Evolutionary conservation across 92 coral and sea anemone genomes (phyloP).

Genomic region (Bergia sp.): DNA sequence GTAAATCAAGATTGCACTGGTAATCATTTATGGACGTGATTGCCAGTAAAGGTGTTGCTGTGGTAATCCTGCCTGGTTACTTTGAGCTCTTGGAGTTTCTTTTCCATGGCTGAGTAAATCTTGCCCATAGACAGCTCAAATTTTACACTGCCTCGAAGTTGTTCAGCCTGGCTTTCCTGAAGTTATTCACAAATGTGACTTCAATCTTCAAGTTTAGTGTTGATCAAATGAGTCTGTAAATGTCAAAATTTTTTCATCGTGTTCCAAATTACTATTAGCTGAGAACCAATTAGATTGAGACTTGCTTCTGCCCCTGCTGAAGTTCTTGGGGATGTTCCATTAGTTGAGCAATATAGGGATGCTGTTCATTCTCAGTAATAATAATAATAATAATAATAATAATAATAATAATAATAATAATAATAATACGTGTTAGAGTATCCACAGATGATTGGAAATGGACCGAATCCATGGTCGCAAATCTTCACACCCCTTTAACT

Average conservation of each 20-base stretch:
- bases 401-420: too few species aligned
- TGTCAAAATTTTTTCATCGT: too few species aligned
- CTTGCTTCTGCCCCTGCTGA: not conserved
- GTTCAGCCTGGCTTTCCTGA: conserved; percentile 35
- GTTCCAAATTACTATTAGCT: not conserved
- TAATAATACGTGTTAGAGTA: too few species aligned
- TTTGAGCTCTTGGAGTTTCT: conserved; percentile 1
- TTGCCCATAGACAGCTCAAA: conserved; percentile 9
- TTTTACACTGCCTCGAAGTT: conserved; percentile 1
- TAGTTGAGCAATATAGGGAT: not conserved
- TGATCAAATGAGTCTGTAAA: too few species aligned
- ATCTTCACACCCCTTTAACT: too few species aligned
- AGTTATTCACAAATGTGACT: not conserved
- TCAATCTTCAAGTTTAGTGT: too few species aligned
- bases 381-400: too few species aligned
- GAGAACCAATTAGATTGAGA: not conserved
- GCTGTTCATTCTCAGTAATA: conserved; percentile 3
- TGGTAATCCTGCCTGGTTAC: conserved; percentile 27
- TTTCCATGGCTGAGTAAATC: conserved; percentile 18
- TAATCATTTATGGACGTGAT: conserved; percentile 37
- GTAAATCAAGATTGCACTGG: not conserved
- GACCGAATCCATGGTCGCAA: too few species aligned
- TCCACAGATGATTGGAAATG: too few species aligned
- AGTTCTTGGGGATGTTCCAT: conserved; percentile 22
- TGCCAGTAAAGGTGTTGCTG: conserved; percentile 31